phyloP scores from a whole-genome alignment of 2,888 invertebrate species.

The Scaptomyza reducta region DNA sequence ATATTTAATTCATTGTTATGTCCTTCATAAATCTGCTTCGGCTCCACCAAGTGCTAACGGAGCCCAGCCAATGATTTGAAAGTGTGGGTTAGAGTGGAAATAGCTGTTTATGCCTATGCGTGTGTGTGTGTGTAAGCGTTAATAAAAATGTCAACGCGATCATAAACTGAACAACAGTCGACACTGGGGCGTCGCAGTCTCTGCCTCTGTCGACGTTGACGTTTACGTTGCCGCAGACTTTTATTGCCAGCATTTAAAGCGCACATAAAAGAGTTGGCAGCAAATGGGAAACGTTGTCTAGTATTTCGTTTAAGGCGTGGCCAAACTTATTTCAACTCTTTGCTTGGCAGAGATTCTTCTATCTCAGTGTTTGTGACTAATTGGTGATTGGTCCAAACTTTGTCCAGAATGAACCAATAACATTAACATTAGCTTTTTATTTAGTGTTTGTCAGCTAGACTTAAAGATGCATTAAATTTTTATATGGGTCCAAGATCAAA shows the following conservation, averaged over 20 bases:
- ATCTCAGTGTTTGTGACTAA: not conserved
- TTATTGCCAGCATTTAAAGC: slow-evolving; percentile 64
- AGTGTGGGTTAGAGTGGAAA: slow-evolving; percentile 2
- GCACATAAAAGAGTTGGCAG: slow-evolving; percentile 60
- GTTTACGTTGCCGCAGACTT: slow-evolving; percentile 26
- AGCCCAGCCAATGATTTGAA: not conserved
- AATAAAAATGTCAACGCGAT: slow-evolving; percentile 78
- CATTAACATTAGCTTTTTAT: too few relatives aligned
- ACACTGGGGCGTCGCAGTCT: slow-evolving; percentile 61
- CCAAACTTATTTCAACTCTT: not conserved
- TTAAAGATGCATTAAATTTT: not conserved
- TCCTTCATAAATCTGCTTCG: slow-evolving; percentile 71
- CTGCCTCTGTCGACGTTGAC: slow-evolving; percentile 6
- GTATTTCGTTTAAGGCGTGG: slow-evolving; percentile 31
- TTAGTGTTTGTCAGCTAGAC: too few relatives aligned
- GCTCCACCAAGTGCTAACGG: slow-evolving; percentile 26
- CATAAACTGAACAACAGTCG: slow-evolving; percentile 67
- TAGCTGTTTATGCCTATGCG: slow-evolving; percentile 16
- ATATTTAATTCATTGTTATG: slow-evolving; percentile 78
- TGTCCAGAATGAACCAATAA: not conserved
- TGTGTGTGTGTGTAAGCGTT: slow-evolving; percentile 48
- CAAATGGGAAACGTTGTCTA: slow-evolving; percentile 15
- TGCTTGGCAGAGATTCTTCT: not conserved
- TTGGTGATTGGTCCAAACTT: not conserved
- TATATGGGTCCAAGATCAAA: not conserved